Conservation (phyloP, 2,888 invertebrate species). For the Agrochola lota region DNA sequence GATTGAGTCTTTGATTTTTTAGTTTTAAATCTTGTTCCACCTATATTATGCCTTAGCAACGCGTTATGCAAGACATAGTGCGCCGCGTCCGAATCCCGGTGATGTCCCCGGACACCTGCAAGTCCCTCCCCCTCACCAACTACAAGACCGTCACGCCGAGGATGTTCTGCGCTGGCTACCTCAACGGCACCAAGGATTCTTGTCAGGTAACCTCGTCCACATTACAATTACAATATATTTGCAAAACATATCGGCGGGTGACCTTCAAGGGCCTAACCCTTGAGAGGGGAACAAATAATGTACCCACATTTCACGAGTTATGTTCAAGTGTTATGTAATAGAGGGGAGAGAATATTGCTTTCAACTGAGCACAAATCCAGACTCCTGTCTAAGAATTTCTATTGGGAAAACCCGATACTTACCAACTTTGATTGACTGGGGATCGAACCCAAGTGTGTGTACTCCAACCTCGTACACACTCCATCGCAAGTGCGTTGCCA, state of each 20-base stretch:
- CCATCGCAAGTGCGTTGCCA: no score
- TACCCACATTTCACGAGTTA: not conserved
- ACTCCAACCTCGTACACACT: no score
- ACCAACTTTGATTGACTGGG: not conserved
- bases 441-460: not conserved
- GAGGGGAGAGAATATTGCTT: not conserved
- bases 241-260: not conserved
- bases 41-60: conserved; percentile 66
- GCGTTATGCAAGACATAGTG: conserved; percentile 81
- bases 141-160: conserved; percentile 79
- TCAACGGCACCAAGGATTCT: conserved; percentile 81
- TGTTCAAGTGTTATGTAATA: not conserved
- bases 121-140: conserved; percentile 69
- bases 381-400: not conserved
- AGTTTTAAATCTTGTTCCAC: not conserved
- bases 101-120: conserved; percentile 72
- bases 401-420: not conserved
- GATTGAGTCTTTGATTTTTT: not conserved
- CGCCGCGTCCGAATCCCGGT: conserved; percentile 80
- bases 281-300: not conserved
- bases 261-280: not conserved
- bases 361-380: not conserved
- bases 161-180: conserved; percentile 85
- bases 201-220: conserved; percentile 79
- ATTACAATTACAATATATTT: not conserved